Percentiles rank a stretch among this genome's conserved stretches.
These are phyloP conservation scores for Euphydryas editha DNA, from an alignment of 2,888 invertebrate genomes.

Conservation along the genomic window DNA sequence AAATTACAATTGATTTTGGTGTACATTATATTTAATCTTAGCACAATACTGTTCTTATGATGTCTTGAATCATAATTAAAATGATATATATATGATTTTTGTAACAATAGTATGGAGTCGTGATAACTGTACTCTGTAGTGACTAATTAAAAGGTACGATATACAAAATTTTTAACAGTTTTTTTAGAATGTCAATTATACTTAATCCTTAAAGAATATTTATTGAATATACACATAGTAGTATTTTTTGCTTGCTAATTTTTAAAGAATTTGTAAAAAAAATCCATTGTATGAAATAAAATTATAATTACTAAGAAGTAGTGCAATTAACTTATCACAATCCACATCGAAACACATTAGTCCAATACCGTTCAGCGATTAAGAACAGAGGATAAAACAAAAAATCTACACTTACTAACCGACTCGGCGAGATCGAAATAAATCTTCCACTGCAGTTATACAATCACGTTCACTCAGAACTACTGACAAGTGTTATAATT, in stretches of 20 bases:
- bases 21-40: constrained; percentile 32
- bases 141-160: constrained; percentile 23
- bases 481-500: constrained; percentile 81
- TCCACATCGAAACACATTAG: constrained; percentile 71
- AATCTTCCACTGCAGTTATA: constrained; percentile 73
- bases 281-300: neutral
- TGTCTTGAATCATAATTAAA: constrained; percentile 40
- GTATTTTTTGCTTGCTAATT: too few relatives aligned
- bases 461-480: constrained; percentile 62
- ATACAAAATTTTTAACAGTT: neutral
- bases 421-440: constrained; percentile 75
- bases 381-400: constrained; percentile 74
- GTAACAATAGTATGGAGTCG: constrained; percentile 66
- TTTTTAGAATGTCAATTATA: neutral
- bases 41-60: constrained; percentile 37
- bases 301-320: constrained; percentile 14
- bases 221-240: too few relatives aligned
- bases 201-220: too few relatives aligned
- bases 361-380: constrained; percentile 75
- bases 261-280: neutral
- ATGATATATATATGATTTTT: constrained; percentile 49
- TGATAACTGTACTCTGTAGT: constrained; percentile 61
- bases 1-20: constrained; percentile 26
- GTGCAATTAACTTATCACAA: constrained; percentile 48
- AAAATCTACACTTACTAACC: constrained; percentile 74